Conservation (phyloP, 2,113 vertebrate species). For the Zapornia atra region DNA sequence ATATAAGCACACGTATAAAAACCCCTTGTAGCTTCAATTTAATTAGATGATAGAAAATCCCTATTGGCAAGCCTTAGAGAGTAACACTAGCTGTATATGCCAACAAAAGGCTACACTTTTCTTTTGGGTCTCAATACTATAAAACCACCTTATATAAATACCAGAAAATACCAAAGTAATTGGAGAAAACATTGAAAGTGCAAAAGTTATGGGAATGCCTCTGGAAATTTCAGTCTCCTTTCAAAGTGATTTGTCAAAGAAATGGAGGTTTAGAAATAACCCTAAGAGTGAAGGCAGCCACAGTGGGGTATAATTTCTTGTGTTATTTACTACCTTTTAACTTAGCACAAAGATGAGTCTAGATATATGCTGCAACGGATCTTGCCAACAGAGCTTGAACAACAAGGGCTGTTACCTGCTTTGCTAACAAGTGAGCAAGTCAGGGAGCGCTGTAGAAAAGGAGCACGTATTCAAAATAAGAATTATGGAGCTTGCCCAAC, state of each 20-base stretch:
- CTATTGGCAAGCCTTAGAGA: conserved; percentile 24
- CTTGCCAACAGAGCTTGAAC: background rate
- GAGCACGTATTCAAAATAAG: background rate
- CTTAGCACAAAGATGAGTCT: background rate
- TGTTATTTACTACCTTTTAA: background rate
- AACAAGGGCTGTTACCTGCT: background rate
- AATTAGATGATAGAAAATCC: conserved; percentile 56
- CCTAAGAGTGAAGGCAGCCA: too few species aligned
- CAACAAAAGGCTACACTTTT: background rate
- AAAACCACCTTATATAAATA: conserved; percentile 49
- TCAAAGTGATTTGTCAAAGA: conserved; percentile 9
- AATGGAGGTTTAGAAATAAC: background rate
- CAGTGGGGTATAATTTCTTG: background rate
- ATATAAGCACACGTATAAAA: background rate
- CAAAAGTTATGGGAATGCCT: conserved; percentile 2
- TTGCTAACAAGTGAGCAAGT: background rate
- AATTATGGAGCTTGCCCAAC: background rate
- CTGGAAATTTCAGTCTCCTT: conserved; percentile 14
- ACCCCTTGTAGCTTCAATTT: background rate
- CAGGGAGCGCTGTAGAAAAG: background rate
- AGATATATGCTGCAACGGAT: background rate
- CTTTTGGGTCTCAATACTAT: background rate
- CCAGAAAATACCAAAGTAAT: conserved; percentile 2
- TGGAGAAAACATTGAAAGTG: conserved; percentile 14
- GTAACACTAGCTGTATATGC: background rate